Conservation (phyloP, 2,797 vertebrate genomes). For the Fistularia commersonii region DNA sequence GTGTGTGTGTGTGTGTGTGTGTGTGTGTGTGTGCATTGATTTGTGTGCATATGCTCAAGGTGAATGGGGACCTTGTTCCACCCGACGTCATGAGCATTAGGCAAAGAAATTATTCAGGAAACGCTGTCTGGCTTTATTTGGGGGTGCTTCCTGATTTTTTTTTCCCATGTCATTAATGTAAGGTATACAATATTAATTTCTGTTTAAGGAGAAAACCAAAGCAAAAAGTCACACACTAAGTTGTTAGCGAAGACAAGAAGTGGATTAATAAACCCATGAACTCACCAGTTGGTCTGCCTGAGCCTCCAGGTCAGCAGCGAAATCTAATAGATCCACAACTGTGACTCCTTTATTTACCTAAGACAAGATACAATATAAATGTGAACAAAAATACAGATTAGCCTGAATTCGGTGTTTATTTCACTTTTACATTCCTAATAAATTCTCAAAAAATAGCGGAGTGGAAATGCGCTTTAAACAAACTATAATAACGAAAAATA, state of each 20-base stretch:
- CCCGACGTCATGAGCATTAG: slow-evolving; percentile 13
- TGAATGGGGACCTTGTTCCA: slow-evolving; percentile 62
- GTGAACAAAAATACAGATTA: neutral
- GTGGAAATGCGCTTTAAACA: too few relatives aligned
- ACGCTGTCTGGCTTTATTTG: slow-evolving; percentile 5
- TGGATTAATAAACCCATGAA: slow-evolving; percentile 1
- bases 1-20: slow-evolving; percentile 3
- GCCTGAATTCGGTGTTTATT: too few relatives aligned
- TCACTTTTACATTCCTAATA: too few relatives aligned
- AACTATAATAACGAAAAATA: too few relatives aligned
- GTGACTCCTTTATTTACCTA: slow-evolving; percentile 85
- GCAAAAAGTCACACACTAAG: neutral
- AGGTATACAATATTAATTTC: neutral
- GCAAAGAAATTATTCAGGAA: slow-evolving; percentile 11
- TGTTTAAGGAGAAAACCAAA: neutral
- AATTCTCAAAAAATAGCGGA: too few relatives aligned
- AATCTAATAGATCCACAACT: slow-evolving; percentile 83
- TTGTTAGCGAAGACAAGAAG: too few relatives aligned
- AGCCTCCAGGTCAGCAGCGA: slow-evolving; percentile 80
- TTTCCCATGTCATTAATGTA: neutral
- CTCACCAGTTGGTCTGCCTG: slow-evolving; percentile 85
- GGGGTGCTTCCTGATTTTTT: slow-evolving; percentile 2
- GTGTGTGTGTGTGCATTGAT: too few relatives aligned
- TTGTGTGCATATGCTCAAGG: slow-evolving; percentile 13
- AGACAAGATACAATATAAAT: neutral